Conservation (phyloP, 2,113 vertebrate species). For the Upupa epops region DNA sequence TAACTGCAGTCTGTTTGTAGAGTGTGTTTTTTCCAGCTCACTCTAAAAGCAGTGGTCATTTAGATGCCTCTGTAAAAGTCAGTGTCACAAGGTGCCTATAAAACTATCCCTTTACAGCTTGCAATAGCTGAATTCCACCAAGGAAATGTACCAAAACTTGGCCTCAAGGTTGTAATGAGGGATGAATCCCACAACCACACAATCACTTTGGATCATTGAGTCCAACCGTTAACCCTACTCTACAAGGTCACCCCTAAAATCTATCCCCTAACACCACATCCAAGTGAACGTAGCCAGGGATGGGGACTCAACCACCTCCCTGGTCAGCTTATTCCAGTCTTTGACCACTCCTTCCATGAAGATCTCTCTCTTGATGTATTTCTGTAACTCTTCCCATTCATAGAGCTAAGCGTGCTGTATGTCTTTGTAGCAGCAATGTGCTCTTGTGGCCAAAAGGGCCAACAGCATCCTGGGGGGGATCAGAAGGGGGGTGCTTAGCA, state of each 20-base stretch:
- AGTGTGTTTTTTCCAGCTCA: background rate
- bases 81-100: background rate
- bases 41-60: background rate
- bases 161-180: background rate
- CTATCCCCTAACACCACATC: too few species aligned
- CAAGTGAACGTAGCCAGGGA: too few species aligned
- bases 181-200: background rate
- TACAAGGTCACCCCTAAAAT: too few species aligned
- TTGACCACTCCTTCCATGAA: too few species aligned
- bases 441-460: too few species aligned
- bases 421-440: background rate
- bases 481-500: too few species aligned
- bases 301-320: too few species aligned
- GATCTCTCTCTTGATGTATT: too few species aligned
- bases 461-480: too few species aligned
- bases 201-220: too few species aligned
- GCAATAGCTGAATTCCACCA: background rate
- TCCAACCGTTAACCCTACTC: too few species aligned
- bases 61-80: background rate
- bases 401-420: background rate
- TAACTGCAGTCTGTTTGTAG: background rate
- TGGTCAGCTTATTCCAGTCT: too few species aligned
- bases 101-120: constrained; percentile 8
- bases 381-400: background rate
- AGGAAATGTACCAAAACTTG: constrained; percentile 15